Evolutionary conservation across 2,888 invertebrate genomes (phyloP).

Genomic region (Catocala fraxini): DNA sequence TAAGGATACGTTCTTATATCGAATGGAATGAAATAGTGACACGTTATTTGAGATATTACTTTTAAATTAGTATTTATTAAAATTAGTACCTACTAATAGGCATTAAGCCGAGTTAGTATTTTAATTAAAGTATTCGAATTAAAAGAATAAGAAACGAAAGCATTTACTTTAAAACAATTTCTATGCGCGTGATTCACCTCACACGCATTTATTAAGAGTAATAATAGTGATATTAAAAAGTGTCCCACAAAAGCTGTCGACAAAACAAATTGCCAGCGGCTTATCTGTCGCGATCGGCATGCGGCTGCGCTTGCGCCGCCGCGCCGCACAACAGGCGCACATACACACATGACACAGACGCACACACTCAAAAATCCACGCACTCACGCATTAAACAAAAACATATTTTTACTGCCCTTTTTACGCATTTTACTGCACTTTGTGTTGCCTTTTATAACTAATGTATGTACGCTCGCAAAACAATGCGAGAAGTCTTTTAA

Average conservation of each 20-base stretch:
- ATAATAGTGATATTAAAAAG: constrained; percentile 28
- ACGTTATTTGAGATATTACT: too few species aligned
- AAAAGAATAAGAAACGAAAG: too few species aligned
- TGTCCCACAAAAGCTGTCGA: constrained; percentile 26
- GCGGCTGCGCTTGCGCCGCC: constrained; percentile 22
- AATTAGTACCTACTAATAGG: too few species aligned
- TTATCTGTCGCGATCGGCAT: constrained; percentile 47
- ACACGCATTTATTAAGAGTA: constrained; percentile 11
- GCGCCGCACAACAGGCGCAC: constrained; percentile 19
- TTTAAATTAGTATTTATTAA: too few species aligned
- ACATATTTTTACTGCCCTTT: constrained; percentile 36
- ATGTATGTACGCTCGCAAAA: constrained; percentile 22
- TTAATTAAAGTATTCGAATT: too few species aligned
- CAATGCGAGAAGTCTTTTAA: constrained; percentile 23
- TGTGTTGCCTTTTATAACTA: constrained; percentile 26
- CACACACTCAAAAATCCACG: constrained; percentile 3
- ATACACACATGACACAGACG: too few species aligned
- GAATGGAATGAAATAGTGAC: too few species aligned
- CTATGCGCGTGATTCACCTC: neutral
- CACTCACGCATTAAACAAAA: constrained; percentile 35
- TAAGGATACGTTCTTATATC: too few species aligned
- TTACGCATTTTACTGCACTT: constrained; percentile 22
- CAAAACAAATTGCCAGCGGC: constrained; percentile 41
- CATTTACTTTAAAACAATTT: too few species aligned
- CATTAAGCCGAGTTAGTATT: too few species aligned